phyloP scores from a whole-genome alignment of 1,140 invertebrate genomes.

The Hormaphis cornu region DNA sequence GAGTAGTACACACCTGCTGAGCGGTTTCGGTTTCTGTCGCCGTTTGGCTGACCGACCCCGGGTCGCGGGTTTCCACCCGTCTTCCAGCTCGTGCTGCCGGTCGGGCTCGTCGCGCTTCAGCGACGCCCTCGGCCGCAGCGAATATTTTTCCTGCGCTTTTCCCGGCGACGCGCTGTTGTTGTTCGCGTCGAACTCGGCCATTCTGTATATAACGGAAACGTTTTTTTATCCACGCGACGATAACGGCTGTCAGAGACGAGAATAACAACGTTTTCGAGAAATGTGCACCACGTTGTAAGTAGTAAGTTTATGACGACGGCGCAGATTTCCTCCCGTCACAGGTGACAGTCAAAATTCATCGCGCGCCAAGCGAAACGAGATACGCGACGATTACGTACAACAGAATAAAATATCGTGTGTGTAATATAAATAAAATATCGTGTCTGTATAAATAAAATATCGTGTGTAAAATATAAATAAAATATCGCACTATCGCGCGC shows the following conservation, averaged over 20 bases:
- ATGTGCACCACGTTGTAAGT: no score
- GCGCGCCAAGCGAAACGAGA: background rate
- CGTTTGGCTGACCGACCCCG: conserved; percentile 38
- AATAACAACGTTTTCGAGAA: no score
- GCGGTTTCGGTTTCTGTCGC: conserved; percentile 66
- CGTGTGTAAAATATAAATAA: no score
- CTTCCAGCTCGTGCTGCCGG: conserved; percentile 35
- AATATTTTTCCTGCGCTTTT: conserved; percentile 37
- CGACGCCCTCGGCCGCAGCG: conserved; percentile 36
- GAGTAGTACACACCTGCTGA: no score
- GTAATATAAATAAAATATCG: no score
- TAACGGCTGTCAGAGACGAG: no score
- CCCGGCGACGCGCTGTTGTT: conserved; percentile 35
- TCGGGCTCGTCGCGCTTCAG: conserved; percentile 36
- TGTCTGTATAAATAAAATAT: no score
- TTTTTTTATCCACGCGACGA: no score
- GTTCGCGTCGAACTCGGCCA: conserved; percentile 39
- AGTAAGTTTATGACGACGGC: no score
- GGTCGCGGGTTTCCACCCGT: conserved; percentile 31
- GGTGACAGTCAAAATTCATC: conserved; percentile 28
- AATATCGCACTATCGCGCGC: no score
- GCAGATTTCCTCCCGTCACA: background rate
- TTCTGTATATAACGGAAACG: no score
- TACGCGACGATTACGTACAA: background rate
- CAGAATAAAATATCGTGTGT: no score